These are phyloP conservation scores for Tinea pellionella DNA, from an alignment of 2,888 invertebrate genomes.

Conservation along the genomic window DNA sequence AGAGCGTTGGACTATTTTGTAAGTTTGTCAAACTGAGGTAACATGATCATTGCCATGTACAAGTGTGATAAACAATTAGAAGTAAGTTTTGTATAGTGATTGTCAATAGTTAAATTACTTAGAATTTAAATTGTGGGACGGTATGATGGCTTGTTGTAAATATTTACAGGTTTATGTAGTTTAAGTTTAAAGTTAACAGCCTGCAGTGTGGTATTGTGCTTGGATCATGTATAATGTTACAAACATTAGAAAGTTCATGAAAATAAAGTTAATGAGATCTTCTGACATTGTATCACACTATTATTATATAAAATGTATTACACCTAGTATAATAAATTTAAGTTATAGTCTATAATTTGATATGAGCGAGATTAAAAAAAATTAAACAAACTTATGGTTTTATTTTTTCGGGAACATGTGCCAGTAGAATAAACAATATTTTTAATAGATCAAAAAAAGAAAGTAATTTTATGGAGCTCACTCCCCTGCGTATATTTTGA, in stretches of 20 bases:
- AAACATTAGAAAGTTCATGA: constrained; percentile 14
- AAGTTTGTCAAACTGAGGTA: constrained; percentile 28
- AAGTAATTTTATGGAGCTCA: too few relatives aligned
- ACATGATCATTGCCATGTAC: constrained; percentile 46
- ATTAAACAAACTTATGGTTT: constrained; percentile 30
- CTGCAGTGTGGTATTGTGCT: constrained; percentile 58
- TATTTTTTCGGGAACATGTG: constrained; percentile 15
- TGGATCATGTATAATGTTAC: constrained; percentile 41
- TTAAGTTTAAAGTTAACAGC: constrained; percentile 21
- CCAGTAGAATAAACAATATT: too few relatives aligned
- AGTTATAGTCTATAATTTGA: constrained; percentile 64
- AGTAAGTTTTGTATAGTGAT: constrained; percentile 10
- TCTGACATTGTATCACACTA: constrained; percentile 45
- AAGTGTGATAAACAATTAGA: constrained; percentile 44
- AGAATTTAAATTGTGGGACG: neutral
- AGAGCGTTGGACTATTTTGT: neutral
- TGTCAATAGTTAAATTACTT: neutral
- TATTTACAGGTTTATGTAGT: constrained; percentile 28
- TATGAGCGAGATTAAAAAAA: constrained; percentile 64
- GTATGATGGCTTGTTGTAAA: neutral
- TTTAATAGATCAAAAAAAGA: too few relatives aligned
- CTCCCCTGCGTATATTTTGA: too few relatives aligned
- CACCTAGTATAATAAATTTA: constrained; percentile 34
- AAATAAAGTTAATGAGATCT: neutral
- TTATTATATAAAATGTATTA: constrained; percentile 52